Percentiles rank a stretch among this genome's conserved stretches.
These are phyloP conservation scores for Cynopterus brachyotis DNA, from an alignment of 2,113 vertebrate genomes.

Conservation along the genomic window DNA sequence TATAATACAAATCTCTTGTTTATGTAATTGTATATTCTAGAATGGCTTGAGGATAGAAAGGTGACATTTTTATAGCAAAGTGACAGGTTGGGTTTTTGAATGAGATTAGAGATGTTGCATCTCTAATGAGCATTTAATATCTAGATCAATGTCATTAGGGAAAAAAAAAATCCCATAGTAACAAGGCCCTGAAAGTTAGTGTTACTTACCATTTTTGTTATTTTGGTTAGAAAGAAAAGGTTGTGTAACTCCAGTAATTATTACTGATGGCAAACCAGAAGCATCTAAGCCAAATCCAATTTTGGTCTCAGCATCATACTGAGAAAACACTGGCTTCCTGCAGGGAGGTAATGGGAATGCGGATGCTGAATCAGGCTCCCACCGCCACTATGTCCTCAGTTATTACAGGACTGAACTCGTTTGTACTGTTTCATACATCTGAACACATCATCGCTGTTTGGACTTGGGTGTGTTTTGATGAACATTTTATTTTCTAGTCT, in stretches of 20 bases:
- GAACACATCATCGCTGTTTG: not conserved
- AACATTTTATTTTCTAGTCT: not conserved
- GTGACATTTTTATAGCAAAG: not conserved
- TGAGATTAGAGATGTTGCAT: not conserved
- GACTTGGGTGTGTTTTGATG: not conserved
- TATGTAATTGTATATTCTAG: not conserved
- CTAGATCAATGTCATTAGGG: not conserved
- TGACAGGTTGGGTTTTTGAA: not conserved
- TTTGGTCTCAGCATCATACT: not conserved
- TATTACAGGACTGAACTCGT: fast-evolving
- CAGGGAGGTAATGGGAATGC: not conserved
- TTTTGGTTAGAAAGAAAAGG: not conserved
- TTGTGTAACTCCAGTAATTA: not conserved
- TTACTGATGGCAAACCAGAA: not conserved
- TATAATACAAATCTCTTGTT: not conserved
- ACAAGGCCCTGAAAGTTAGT: not conserved
- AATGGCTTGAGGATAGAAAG: not conserved
- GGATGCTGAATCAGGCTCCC: too few relatives aligned
- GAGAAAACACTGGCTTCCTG: not conserved
- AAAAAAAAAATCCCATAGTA: not conserved
- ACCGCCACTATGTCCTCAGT: fast-evolving
- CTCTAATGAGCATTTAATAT: not conserved
- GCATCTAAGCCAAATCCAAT: not conserved
- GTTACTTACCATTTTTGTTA: not conserved
- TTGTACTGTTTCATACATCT: not conserved